Conservation (phyloP, 2,113 vertebrate species). For the Prionailurus viverrinus region DNA sequence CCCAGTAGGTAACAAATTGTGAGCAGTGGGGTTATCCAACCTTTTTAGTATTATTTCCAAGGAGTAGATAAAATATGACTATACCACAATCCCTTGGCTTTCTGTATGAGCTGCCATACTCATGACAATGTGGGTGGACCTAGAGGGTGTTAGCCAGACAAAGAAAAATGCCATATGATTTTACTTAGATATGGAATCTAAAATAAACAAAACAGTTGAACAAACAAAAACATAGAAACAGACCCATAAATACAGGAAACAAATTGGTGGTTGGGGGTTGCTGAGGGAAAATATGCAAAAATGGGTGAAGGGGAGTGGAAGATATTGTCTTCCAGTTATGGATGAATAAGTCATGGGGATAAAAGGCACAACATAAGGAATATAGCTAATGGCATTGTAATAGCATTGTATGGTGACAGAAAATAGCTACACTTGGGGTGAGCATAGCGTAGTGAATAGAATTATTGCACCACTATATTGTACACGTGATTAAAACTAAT, state of each 20-base stretch:
- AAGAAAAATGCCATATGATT: background rate
- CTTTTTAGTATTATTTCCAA: constrained; percentile 32
- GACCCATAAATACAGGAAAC: background rate
- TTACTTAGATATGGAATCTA: background rate
- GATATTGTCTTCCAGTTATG: background rate
- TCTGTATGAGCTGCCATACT: background rate
- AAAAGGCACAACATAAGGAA: background rate
- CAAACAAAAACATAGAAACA: background rate
- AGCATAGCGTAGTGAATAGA: background rate
- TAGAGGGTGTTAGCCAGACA: background rate
- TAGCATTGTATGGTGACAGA: background rate
- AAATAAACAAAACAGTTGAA: background rate
- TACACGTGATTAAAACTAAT: background rate
- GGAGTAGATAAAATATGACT: background rate
- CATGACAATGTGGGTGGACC: background rate
- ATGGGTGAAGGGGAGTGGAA: background rate
- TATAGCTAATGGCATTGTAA: background rate
- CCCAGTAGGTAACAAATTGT: background rate
- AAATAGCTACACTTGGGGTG: background rate
- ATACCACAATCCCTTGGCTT: background rate
- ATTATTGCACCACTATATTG: background rate
- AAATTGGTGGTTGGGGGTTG: background rate
- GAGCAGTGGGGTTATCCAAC: background rate
- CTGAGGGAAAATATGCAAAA: background rate
- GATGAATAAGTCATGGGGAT: background rate